A percentile compares a stretch with the other conserved stretches of the same genome.
Conservation (phyloP, 2,888 invertebrate genomes). For the Seira sanloemensis region DNA sequence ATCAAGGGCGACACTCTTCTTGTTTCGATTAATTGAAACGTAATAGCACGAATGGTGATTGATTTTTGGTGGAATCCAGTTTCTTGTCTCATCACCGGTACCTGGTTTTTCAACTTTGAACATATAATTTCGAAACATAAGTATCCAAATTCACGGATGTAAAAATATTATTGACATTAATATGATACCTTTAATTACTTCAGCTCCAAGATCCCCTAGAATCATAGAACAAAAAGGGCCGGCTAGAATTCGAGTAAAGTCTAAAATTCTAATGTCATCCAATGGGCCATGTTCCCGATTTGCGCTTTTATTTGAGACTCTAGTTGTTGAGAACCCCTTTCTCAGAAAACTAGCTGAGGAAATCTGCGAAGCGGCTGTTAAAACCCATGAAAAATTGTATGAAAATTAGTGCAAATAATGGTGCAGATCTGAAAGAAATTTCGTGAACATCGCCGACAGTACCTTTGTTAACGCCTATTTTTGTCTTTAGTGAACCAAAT, state of each 20-base stretch:
- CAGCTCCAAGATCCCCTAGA: constrained; percentile 80
- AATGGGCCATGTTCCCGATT: constrained; percentile 82
- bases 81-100: constrained; percentile 90
- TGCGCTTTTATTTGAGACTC: too few species aligned
- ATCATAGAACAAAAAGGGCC: constrained; percentile 97
- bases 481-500: too few species aligned
- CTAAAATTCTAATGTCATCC: constrained; percentile 84
- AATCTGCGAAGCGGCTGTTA: too few species aligned
- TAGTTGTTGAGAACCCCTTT: too few species aligned
- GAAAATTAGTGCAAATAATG: too few species aligned
- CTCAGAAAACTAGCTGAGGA: too few species aligned
- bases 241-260: constrained; percentile 91
- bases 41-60: constrained; percentile 87
- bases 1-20: constrained; percentile 93
- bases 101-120: constrained; percentile 86
- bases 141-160: neutral
- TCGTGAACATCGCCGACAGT: too few species aligned
- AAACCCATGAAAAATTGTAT: too few species aligned
- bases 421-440: too few species aligned
- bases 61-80: constrained; percentile 95
- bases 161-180: constrained; percentile 1
- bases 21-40: constrained; percentile 92
- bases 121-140: constrained; percentile 66
- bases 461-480: too few species aligned
- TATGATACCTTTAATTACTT: constrained; percentile 74